Base-by-base conservation (phyloP, 1,140 invertebrate species). In the Melitaea cinxia region DNA sequence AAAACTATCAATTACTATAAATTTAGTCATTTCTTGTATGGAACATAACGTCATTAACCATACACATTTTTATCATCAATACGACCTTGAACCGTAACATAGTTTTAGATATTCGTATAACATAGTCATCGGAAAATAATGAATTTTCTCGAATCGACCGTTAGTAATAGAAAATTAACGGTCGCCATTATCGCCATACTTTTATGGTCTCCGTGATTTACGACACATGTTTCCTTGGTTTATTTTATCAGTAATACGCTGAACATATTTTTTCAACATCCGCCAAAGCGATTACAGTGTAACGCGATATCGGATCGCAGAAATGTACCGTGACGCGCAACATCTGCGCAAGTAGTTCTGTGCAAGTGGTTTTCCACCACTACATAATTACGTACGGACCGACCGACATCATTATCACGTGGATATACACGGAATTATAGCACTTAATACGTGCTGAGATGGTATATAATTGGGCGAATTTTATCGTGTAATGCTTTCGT, bases 261-360 rank as follows among this genome's bases (percentile, higher is more conserved):
- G 4, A 47, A 21, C 42, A 21, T 47, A 23, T 47, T 17, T 15
- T 23, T 23, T 10, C 42, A 21, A 15, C 9, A 61, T 52, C 33
- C 47, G 49, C 30, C 49, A 52, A n/a, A 7, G 17, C 47, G 14
- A 52, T 60, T 42, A 28, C 30, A 19, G 12, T 15, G 58, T 50
- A 52, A 52, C 49, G 23, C 58, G 58, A 61, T 61, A 61, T 28
- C 4, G 35, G 49, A 23, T 19, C 28, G 30, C 17, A 26, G 42
- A 52, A 65, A 65, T 21, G 54, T 39, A 24, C 30, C 55, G 42
- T 53, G 62, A 65, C 47, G 52, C n/a, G 56, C 39, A 52, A 53
- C 55, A 65, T 65, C 63, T 59, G 63, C 63, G 37, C 30, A 24
- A 15, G 24, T 10, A 54, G 33, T 35, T 10, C 26, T 47, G 30